Evolutionary conservation across 2,797 vertebrate species (phyloP).

Genomic region (Pangasius sanitwongsei): DNA sequence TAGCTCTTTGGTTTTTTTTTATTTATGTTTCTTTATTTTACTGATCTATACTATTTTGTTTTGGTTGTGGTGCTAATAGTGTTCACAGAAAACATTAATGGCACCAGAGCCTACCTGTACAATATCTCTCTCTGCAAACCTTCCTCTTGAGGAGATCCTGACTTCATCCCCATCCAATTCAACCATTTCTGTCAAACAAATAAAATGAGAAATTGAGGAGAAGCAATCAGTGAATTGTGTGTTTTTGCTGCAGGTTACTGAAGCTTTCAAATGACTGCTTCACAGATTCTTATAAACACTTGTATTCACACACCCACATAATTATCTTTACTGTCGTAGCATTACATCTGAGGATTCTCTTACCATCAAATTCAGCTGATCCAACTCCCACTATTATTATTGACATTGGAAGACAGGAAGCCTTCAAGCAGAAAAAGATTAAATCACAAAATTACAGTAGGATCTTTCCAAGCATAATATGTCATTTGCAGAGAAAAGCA

Average conservation of each 20-base stretch:
- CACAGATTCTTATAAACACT: not conserved
- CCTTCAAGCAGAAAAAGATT: constrained; percentile 64
- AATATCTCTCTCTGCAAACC: constrained; percentile 94
- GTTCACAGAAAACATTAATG: not conserved
- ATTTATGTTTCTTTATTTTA: not conserved
- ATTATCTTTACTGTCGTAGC: not conserved
- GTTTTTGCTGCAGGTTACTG: not conserved
- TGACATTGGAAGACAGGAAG: constrained; percentile 93
- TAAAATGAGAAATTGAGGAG: constrained; percentile 4
- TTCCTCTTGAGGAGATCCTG: constrained; percentile 93
- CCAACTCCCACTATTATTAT: constrained; percentile 98
- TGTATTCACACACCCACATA: not conserved
- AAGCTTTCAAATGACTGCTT: not conserved
- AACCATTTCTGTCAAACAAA: constrained; percentile 85
- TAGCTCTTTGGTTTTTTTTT: not conserved
- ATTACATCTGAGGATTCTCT: constrained; percentile 61
- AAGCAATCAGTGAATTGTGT: not conserved
- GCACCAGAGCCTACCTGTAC: constrained; percentile 83
- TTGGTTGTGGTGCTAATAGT: not conserved
- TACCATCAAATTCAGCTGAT: constrained; percentile 98
- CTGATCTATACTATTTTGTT: not conserved
- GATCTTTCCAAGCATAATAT: constrained; percentile 46
- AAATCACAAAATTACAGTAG: constrained; percentile 24
- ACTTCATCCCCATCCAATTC: constrained; percentile 96
- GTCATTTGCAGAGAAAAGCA: constrained; percentile 54